A percentile compares a stretch with the other conserved stretches of the same genome.
These are phyloP conservation scores for Varroa destructor DNA, from an alignment of 1,140 invertebrate species.

Conservation along the genomic window DNA sequence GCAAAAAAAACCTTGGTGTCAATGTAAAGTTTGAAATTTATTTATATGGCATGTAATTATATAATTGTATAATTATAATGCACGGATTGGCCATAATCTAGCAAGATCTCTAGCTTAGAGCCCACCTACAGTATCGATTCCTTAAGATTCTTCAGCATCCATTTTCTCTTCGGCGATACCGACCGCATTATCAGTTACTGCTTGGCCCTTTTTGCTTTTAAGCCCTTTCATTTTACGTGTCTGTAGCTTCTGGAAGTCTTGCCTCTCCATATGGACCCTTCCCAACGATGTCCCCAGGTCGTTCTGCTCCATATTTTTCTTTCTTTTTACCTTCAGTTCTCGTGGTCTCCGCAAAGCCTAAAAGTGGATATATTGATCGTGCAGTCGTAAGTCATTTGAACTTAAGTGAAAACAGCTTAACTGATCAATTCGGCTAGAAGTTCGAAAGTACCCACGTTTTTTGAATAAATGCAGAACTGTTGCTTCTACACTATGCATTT, in stretches of 20 bases:
- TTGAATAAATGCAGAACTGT: not conserved
- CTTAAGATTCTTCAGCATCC: conserved; percentile 8
- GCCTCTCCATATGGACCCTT: conserved; percentile 77
- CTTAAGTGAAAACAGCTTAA: not conserved
- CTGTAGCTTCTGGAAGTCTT: conserved; percentile 47
- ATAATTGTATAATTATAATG: too few relatives aligned
- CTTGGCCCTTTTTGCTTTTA: conserved; percentile 29
- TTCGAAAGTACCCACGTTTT: conserved; percentile 20
- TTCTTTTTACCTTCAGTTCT: conserved; percentile 52
- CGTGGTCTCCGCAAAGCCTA: conserved; percentile 20
- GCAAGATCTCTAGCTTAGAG: too few relatives aligned
- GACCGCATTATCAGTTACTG: not conserved
- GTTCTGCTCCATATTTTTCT: conserved; percentile 80
- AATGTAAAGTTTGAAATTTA: too few relatives aligned
- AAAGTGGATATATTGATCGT: not conserved
- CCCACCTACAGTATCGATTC: too few relatives aligned
- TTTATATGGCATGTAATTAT: too few relatives aligned
- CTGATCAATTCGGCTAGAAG: not conserved
- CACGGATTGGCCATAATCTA: too few relatives aligned
- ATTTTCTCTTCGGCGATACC: not conserved
- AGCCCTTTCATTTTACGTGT: conserved; percentile 33
- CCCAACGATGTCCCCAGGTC: conserved; percentile 75
- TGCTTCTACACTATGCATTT: too few relatives aligned
- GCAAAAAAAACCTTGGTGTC: too few relatives aligned
- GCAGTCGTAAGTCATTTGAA: too few relatives aligned